Evolutionary conservation across 2,797 vertebrate genomes (phyloP).

Genomic region (Euphonia xanthogaster): DNA sequence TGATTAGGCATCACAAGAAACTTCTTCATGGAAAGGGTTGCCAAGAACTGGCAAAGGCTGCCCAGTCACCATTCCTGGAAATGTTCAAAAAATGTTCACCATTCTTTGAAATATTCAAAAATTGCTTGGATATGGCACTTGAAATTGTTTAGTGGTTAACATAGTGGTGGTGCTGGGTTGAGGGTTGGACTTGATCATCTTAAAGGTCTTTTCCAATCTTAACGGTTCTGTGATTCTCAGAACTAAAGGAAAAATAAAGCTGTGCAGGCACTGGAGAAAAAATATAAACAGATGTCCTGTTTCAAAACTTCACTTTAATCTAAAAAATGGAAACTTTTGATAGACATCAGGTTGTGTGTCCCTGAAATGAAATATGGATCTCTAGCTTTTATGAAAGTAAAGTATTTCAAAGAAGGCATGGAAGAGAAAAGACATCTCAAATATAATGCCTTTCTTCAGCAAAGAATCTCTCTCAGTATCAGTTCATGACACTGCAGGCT

Average conservation of each 20-base stretch:
- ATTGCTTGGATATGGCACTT: neutral
- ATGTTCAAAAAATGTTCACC: neutral
- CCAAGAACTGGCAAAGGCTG: neutral
- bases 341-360: neutral
- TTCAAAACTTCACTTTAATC: neutral
- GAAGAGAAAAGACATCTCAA: conserved; percentile 24
- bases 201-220: neutral
- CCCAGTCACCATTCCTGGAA: too few relatives aligned
- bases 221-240: neutral
- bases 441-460: neutral
- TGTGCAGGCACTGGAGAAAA: neutral
- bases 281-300: neutral
- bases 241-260: neutral
- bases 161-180: accelerated
- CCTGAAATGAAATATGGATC: neutral
- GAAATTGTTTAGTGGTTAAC: too few relatives aligned
- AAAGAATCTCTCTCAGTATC: neutral
- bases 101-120: too few relatives aligned
- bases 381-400: conserved; percentile 6
- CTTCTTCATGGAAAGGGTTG: neutral
- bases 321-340: neutral
- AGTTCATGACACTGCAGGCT: conserved; percentile 29
- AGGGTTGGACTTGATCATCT: neutral
- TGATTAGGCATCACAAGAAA: accelerated
- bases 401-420: conserved; percentile 1